Evolutionary conservation across 2,797 vertebrate genomes (phyloP).

Genomic region (Hydrolagus colliei): DNA sequence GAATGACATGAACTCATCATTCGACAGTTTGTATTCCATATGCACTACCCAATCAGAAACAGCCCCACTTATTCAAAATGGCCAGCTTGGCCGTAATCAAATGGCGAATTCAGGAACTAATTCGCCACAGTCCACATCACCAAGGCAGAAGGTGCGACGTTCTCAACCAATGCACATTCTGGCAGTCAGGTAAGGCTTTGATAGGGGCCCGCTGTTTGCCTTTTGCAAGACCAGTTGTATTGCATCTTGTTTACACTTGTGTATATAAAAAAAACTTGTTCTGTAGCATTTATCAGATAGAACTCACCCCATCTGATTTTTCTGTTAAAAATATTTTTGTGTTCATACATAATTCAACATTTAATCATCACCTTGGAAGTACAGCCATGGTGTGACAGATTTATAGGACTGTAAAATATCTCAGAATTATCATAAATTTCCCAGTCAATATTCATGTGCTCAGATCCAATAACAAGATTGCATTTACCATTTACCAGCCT

Average conservation of each 20-base stretch:
- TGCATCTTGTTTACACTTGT: not conserved
- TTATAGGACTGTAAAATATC: not conserved
- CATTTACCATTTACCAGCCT: too few relatives aligned
- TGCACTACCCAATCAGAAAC: slow-evolving; percentile 70
- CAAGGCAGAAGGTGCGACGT: slow-evolving; percentile 61
- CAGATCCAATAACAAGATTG: not conserved
- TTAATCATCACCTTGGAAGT: too few relatives aligned
- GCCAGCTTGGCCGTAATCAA: slow-evolving; percentile 56
- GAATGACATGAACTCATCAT: slow-evolving; percentile 81
- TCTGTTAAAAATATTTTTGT: not conserved
- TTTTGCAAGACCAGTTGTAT: not conserved
- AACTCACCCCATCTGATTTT: not conserved
- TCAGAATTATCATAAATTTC: not conserved
- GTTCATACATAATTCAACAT: not conserved
- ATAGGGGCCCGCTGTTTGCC: not conserved
- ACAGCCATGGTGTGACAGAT: not conserved
- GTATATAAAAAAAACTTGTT: not conserved
- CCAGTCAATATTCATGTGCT: not conserved
- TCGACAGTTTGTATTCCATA: slow-evolving; percentile 74
- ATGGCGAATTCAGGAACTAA: slow-evolving; percentile 40
- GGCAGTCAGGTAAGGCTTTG: slow-evolving; percentile 70
- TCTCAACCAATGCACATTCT: slow-evolving; percentile 88
- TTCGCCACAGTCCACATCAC: slow-evolving; percentile 47
- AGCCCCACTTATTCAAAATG: slow-evolving; percentile 72
- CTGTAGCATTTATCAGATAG: not conserved